These are phyloP conservation scores for Petrolisthes cinctipes DNA, from an alignment of 2,888 invertebrate genomes.

Conservation along the genomic window DNA sequence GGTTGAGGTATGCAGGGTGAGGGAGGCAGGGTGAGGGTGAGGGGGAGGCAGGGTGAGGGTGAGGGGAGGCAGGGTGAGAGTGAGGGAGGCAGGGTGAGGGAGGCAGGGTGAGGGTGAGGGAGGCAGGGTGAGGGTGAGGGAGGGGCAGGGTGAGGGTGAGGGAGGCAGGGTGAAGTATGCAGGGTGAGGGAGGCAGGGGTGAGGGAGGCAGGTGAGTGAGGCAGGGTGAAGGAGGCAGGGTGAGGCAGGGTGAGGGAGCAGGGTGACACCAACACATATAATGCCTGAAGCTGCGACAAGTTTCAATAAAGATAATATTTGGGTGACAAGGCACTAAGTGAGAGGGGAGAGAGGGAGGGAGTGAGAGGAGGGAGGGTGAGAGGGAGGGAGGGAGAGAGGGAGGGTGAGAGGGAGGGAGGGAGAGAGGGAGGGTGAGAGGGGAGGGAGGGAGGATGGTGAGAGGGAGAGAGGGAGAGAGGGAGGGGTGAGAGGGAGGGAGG, in stretches of 20 bases:
- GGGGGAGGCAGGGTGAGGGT: neutral
- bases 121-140: neutral
- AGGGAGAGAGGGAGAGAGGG: neutral
- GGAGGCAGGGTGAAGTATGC: neutral
- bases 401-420: neutral
- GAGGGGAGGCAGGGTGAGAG: neutral
- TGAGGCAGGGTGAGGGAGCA: neutral
- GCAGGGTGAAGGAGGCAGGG: neutral
- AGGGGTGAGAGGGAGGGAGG: neutral
- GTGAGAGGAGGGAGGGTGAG: neutral
- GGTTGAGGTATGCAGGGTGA: neutral
- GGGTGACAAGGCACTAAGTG: neutral
- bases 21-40: neutral
- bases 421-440: neutral
- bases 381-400: neutral
- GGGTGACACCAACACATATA: conserved; percentile 2
- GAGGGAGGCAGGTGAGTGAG: neutral
- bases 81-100: neutral
- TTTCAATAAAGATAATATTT: conserved; percentile 28
- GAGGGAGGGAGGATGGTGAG: neutral
- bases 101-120: neutral
- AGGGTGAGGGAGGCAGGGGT: neutral
- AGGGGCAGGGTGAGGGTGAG: neutral
- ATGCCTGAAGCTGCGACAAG: conserved; percentile 12
- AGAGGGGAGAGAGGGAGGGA: neutral